Evolutionary conservation across 2,888 invertebrate species (phyloP).

Genomic region (Acleris emargana): DNA sequence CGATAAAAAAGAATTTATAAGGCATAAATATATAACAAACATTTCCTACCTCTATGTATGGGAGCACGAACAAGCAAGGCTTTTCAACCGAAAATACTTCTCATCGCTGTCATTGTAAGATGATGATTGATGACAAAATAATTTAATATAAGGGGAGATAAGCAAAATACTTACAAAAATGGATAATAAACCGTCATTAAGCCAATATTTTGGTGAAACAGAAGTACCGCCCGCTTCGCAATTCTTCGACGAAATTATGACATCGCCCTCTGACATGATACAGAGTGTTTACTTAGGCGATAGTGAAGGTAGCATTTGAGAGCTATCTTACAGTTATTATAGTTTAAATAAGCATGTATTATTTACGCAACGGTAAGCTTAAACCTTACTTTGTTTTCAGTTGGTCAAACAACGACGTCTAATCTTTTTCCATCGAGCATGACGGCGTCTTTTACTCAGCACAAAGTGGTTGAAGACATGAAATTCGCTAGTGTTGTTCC

Average conservation of each 20-base stretch:
- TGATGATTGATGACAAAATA: not conserved
- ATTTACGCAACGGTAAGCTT: not conserved
- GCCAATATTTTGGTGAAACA: conserved; percentile 82
- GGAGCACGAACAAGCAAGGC: too few species aligned
- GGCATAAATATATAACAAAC: too few species aligned
- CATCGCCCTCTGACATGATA: conserved; percentile 76
- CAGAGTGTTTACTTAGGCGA: conserved; percentile 78
- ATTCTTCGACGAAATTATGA: conserved; percentile 79
- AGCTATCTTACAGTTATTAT: conserved; percentile 26
- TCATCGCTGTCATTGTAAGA: conserved; percentile 4
- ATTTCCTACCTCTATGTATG: too few species aligned
- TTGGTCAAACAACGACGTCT: conserved; percentile 50
- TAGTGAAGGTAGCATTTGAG: conserved; percentile 55
- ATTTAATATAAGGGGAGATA: conserved; percentile 33
- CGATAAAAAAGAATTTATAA: too few species aligned
- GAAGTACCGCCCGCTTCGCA: conserved; percentile 73
- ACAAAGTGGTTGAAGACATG: conserved; percentile 58
- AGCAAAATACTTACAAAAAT: conserved; percentile 52
- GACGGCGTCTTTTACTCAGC: conserved; percentile 61
- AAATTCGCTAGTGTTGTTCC: conserved; percentile 65
- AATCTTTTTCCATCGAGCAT: conserved; percentile 59
- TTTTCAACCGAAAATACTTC: not conserved
- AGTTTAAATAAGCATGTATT: conserved; percentile 15
- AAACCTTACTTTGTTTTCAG: conserved; percentile 42
- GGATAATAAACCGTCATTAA: conserved; percentile 81